Percentiles rank a stretch among this genome's conserved stretches.
Evolutionary conservation across 2,113 vertebrate species (phyloP).

Genomic region (Scatophagus argus): DNA sequence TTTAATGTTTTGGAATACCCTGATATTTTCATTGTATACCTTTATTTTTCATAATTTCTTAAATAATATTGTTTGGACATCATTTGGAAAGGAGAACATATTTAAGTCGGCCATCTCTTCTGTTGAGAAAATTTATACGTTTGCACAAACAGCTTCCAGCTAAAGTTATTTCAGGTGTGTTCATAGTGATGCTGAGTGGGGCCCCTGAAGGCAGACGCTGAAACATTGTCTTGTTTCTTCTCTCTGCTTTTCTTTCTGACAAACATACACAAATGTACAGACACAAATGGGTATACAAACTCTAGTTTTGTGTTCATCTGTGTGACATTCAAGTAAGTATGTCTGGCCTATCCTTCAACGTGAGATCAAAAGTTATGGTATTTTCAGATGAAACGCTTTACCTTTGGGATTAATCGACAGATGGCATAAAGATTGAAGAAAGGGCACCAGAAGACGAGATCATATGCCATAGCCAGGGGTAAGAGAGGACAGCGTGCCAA

Average conservation of each 20-base stretch:
- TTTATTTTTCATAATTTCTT: background rate
- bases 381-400: conserved; percentile 39
- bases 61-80: background rate
- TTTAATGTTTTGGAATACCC: too few species aligned
- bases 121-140: background rate
- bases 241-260: background rate
- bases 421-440: conserved; percentile 57
- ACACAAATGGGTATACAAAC: background rate
- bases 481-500: conserved; percentile 45
- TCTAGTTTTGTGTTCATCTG: background rate
- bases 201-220: conserved; percentile 1
- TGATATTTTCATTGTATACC: background rate
- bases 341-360: background rate
- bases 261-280: conserved; percentile 14
- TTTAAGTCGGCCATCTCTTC: conserved; percentile 1
- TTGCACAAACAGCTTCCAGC: background rate
- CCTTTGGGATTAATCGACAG: conserved; percentile 65
- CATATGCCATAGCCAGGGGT: conserved; percentile 55
- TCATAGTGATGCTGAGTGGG: background rate
- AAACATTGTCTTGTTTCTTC: background rate
- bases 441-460: conserved; percentile 48
- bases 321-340: conserved; percentile 37
- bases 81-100: background rate
- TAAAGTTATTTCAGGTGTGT: conserved; percentile 6
- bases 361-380: conserved; percentile 21